Evolutionary conservation across 2,113 vertebrate genomes (phyloP), one percentile per base, ranked within the genome.

Genomic region (Marcusenius ussheri): DNA sequence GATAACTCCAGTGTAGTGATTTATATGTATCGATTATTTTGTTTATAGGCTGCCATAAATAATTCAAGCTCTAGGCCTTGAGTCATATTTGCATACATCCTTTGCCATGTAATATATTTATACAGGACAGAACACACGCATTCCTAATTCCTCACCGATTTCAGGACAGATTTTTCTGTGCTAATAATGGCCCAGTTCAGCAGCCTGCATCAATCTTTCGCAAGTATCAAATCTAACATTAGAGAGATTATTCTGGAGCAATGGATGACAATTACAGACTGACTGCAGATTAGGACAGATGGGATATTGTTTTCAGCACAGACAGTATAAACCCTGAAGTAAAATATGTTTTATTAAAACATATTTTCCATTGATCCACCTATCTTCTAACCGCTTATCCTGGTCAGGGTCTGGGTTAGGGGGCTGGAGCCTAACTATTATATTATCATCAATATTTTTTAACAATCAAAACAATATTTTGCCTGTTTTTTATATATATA

Each of bases 271-370:
- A 24, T 50, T 88, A 49, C 84, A 80, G 74, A 90, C 9, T n/a
- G 10, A 19, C 31, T 85, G 46, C 90, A 42, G 45, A 85, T 83
- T 53, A 15, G 46, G 35, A 89, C 39, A 87, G 74, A 91, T 88
- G 51, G 83, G 42, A 84, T 31, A 50, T 80, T 83, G 86, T 89
- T 91, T 88, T 90, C 49, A 89, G 83, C 56, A 80, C 46, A 31
- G 77, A 66, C 90, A 31, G 62, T 31, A 70, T 31, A 70, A 4
- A 70, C 27, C 62, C 62, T 70, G n/a, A 31, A 27, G 27, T 31
- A 70, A 70, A 70, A 70, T 70, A 70, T 31, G 8, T 13, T 70
- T 70, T 31, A 13, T 70, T 70, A 70, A 70, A 70, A 70, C n/a
- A 70, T 13, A 66, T 70, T 70, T 70, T 70, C 62, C 62, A 27